Percentiles rank a stretch among this genome's conserved stretches.
Conservation (phyloP, 2,888 invertebrate species). For the Drosophila kuntzei region DNA sequence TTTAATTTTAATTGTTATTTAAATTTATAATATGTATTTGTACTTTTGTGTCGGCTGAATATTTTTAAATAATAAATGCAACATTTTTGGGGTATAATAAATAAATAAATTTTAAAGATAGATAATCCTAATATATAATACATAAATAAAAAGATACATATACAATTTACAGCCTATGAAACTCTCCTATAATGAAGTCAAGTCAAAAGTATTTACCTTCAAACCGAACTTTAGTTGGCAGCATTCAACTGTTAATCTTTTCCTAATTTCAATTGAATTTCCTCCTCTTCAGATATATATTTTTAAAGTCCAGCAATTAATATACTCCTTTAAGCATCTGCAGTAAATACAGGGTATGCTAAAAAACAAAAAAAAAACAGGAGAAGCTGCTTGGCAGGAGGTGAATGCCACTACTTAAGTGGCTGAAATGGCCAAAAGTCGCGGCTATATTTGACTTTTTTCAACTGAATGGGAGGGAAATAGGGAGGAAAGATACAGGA, state of each 20-base stretch:
- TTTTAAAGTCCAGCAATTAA: not conserved
- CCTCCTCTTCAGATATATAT: not conserved
- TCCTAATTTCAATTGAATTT: not conserved
- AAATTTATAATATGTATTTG: no score
- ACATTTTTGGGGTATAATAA: no score
- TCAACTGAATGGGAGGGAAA: not conserved
- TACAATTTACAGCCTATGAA: no score
- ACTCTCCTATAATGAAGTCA: no score
- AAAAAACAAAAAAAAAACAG: constrained; percentile 26
- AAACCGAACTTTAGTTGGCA: not conserved
- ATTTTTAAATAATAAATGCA: no score
- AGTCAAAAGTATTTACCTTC: not conserved
- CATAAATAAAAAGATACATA: no score
- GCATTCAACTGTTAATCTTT: no score
- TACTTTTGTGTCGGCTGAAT: no score
- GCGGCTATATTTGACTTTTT: constrained; percentile 29
- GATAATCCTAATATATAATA: no score
- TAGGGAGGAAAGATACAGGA: not conserved
- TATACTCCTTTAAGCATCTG: not conserved
- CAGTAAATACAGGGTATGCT: constrained; percentile 27
- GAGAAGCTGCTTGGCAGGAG: constrained; percentile 57
- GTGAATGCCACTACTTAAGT: constrained; percentile 77
- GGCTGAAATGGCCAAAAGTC: constrained; percentile 67
- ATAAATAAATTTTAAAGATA: no score
- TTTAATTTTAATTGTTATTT: no score